phyloP scores from a whole-genome alignment of 2,888 invertebrate genomes.

The Invenusta paracnida region DNA sequence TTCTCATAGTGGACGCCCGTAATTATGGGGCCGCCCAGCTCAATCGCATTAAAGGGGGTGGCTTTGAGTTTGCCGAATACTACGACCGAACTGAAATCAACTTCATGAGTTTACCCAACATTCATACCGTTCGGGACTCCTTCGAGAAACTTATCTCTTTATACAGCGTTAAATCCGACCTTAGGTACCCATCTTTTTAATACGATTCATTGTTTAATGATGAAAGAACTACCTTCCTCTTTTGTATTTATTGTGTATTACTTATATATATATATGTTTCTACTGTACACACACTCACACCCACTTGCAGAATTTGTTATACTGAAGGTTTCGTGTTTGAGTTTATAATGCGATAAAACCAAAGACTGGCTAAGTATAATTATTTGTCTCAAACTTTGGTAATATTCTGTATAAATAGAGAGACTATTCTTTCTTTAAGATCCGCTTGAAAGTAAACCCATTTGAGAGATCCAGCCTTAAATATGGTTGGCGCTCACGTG shows the following conservation, averaged over 20 bases:
- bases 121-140: constrained; percentile 86
- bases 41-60: constrained; percentile 91
- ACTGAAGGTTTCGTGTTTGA: too few relatives aligned
- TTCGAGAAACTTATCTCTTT: constrained; percentile 76
- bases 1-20: constrained; percentile 79
- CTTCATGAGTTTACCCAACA: constrained; percentile 95
- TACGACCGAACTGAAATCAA: constrained; percentile 89
- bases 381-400: too few relatives aligned
- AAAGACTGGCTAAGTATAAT: too few relatives aligned
- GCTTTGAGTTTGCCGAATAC: constrained; percentile 80
- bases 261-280: too few relatives aligned
- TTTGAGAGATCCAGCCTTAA: not conserved
- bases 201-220: not conserved
- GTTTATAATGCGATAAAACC: too few relatives aligned
- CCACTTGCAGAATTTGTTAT: too few relatives aligned
- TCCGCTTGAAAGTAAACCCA: not conserved
- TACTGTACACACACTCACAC: too few relatives aligned
- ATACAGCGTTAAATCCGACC: not conserved
- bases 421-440: not conserved
- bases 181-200: not conserved
- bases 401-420: not conserved
- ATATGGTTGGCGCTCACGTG: too few relatives aligned
- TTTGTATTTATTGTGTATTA: too few relatives aligned
- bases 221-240: too few relatives aligned
- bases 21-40: constrained; percentile 92